Evolutionary conservation across 1,140 invertebrate genomes (phyloP).

Genomic region (Pogonomyrmex barbatus): DNA sequence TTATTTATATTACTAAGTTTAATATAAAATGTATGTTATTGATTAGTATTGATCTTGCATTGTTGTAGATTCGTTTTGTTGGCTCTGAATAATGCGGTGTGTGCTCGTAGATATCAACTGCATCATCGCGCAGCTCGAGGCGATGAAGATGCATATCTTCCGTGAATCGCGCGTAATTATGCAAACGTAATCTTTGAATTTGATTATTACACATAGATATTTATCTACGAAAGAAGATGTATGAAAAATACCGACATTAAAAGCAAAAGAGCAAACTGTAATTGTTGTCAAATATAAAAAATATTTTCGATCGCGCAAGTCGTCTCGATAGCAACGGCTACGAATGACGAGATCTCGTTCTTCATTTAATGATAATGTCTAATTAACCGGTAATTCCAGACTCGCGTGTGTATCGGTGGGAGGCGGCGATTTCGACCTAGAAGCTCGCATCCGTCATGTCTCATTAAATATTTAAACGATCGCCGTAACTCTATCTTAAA

Average conservation of each 20-base stretch:
- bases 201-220: conserved; percentile 3
- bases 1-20: not conserved
- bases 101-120: conserved; percentile 6
- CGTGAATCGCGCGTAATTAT: conserved; percentile 36
- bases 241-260: not conserved
- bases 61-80: not conserved
- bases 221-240: not conserved
- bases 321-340: conserved; percentile 50
- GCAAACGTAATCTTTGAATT: conserved; percentile 6
- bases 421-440: conserved; percentile 45
- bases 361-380: conserved; percentile 70
- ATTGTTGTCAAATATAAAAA: conserved; percentile 51
- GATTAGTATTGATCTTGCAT: not conserved
- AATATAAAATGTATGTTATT: too few relatives aligned
- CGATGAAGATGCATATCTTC: conserved; percentile 15
- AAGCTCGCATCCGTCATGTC: conserved; percentile 65
- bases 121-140: conserved; percentile 11
- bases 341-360: conserved; percentile 69
- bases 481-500: conserved; percentile 34
- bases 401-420: conserved; percentile 21
- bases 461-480: conserved; percentile 60
- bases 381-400: conserved; percentile 66
- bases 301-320: conserved; percentile 72
- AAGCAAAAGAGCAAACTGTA: not conserved
- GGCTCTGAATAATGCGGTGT: not conserved